Conservation (phyloP, 2,113 vertebrate species). For the Cynoglossus semilaevis region DNA sequence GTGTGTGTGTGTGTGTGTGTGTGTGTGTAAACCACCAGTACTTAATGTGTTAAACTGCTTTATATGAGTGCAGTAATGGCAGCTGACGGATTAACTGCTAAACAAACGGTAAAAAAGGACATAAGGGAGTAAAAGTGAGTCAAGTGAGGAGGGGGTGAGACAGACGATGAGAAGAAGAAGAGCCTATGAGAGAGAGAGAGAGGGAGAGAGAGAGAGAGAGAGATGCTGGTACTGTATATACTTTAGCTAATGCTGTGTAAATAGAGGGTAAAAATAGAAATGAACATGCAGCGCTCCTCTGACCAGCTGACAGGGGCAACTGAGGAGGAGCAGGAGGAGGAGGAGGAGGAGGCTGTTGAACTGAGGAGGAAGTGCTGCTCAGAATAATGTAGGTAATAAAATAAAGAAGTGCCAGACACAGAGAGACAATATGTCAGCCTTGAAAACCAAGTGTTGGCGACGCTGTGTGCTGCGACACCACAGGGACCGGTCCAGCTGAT, state of each 20-base stretch:
- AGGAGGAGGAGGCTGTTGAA: conserved; percentile 26
- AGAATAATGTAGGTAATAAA: conserved; percentile 16
- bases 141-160: not conserved
- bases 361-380: conserved; percentile 25
- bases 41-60: conserved; percentile 26
- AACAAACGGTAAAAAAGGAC: not conserved
- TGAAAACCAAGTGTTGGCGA: conserved; percentile 25
- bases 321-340: conserved; percentile 25
- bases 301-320: conserved; percentile 52
- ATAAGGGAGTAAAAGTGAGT: too few species aligned
- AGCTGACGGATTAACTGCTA: conserved; percentile 1
- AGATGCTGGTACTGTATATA: conserved; percentile 38
- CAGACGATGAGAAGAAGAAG: conserved; percentile 1
- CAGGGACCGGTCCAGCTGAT: conserved; percentile 22
- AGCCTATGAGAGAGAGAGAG: not conserved
- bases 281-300: conserved; percentile 56
- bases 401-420: conserved; percentile 14
- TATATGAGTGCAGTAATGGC: not conserved
- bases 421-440: conserved; percentile 37
- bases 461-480: conserved; percentile 21
- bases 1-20: not conserved
- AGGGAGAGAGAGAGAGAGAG: conserved; percentile 10
- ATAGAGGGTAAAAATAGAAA: conserved; percentile 73
- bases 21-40: not conserved
- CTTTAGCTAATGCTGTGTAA: conserved; percentile 67